Conservation (phyloP, 2,797 vertebrate species). For the Macroramphosus scolopax region DNA sequence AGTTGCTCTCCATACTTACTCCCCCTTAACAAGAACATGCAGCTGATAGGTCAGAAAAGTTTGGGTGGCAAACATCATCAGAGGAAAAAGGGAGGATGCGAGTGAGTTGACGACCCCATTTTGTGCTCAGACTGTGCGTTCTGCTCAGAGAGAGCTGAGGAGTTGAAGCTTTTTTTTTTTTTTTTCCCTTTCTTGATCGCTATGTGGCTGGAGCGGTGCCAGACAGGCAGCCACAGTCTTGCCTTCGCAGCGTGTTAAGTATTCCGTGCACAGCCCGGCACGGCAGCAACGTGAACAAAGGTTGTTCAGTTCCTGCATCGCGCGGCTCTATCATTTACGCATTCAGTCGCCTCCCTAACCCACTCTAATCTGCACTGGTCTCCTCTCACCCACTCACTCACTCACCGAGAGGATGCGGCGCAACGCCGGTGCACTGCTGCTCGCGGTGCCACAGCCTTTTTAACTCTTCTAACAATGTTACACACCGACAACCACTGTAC, state of each 20-base stretch:
- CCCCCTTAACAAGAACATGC: no score
- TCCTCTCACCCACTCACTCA: constrained; percentile 43
- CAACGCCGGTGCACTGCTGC: constrained; percentile 1
- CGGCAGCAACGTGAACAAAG: constrained; percentile 79
- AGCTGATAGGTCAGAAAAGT: no score
- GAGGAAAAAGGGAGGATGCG: not conserved
- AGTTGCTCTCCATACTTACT: no score
- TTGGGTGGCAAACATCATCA: constrained; percentile 10
- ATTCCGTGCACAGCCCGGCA: constrained; percentile 73
- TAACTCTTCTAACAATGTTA: no score
- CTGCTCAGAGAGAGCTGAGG: constrained; percentile 24
- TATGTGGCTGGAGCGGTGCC: constrained; percentile 50
- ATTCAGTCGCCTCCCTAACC: constrained; percentile 67
- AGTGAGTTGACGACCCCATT: constrained; percentile 14
- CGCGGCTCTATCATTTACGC: constrained; percentile 77
- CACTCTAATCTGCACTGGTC: constrained; percentile 48
- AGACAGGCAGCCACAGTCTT: constrained; percentile 56
- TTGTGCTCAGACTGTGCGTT: constrained; percentile 15
- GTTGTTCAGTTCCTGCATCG: constrained; percentile 78
- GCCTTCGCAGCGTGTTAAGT: constrained; percentile 72
- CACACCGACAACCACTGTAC: no score
- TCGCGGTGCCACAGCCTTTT: not conserved
- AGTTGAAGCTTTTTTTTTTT: constrained; percentile 15
- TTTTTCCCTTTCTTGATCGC: constrained; percentile 42
- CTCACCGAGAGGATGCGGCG: constrained; percentile 45